Percentiles rank a stretch among this genome's conserved stretches.
Evolutionary conservation across 2,888 invertebrate species (phyloP).

Genomic region (Synanthedon tipuliformis): DNA sequence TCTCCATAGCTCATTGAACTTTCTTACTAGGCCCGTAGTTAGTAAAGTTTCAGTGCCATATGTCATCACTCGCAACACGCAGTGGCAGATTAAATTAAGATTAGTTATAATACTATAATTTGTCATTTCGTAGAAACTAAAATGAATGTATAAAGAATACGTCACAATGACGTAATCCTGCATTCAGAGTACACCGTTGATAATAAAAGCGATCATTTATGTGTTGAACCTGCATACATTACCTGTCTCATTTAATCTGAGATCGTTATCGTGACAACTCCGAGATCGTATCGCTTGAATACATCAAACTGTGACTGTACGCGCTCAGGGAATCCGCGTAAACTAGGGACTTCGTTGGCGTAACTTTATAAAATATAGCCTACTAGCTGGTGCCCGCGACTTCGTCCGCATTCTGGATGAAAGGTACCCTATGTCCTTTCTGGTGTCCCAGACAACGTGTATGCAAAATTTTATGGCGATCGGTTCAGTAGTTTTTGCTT

Average conservation of each 20-base stretch:
- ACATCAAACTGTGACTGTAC: conserved; percentile 13
- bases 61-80: no score
- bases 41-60: no score
- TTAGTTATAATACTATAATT: background rate
- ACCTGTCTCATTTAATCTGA: conserved; percentile 25
- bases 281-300: conserved; percentile 28
- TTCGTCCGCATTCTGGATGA: no score
- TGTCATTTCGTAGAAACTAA: background rate
- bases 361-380: no score
- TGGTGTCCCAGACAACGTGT: no score
- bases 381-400: no score
- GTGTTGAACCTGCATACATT: conserved; percentile 3
- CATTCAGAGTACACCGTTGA: background rate
- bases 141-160: background rate
- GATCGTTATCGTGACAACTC: conserved; percentile 39
- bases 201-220: background rate
- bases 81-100: background rate
- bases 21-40: no score
- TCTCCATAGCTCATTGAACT: no score
- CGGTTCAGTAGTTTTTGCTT: no score
- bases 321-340: conserved; percentile 3
- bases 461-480: no score
- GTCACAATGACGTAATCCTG: background rate
- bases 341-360: conserved; percentile 16
- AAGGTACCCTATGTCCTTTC: no score